phyloP scores from a whole-genome alignment of 2,113 vertebrate species.

The Podarcis raffonei region DNA sequence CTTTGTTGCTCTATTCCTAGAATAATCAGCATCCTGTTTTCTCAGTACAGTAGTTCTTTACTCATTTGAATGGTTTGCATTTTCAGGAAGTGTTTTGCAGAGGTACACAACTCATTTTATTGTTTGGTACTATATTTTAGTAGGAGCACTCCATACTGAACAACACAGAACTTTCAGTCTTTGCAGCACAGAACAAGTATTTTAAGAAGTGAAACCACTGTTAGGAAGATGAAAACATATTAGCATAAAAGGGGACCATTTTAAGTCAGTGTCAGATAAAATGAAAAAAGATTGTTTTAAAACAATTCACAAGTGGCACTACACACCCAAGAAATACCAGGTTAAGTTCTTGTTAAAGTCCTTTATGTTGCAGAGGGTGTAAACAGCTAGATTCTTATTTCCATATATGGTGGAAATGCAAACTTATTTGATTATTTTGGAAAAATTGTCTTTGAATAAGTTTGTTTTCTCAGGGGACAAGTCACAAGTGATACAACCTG shows the following conservation, averaged over 20 bases:
- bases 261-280: no score
- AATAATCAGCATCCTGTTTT: not conserved
- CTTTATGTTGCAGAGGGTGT: no score
- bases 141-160: not conserved
- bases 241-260: not conserved
- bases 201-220: not conserved
- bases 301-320: no score
- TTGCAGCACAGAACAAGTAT: not conserved
- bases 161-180: not conserved
- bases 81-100: conserved; percentile 30
- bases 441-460: no score
- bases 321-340: no score
- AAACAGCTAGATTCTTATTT: no score
- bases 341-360: no score
- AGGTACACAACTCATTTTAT: not conserved
- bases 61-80: conserved; percentile 6
- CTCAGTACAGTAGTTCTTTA: conserved; percentile 30
- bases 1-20: conserved; percentile 48
- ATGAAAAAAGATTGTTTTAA: no score
- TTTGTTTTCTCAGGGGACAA: no score
- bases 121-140: not conserved
- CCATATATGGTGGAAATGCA: no score
- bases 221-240: not conserved
- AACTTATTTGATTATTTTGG: no score
- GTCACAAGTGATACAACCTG: no score